Percentiles rank a stretch among this genome's conserved stretches.
Conservation (phyloP, 2,888 invertebrate genomes). For the Pachliopta kotzebuea region DNA sequence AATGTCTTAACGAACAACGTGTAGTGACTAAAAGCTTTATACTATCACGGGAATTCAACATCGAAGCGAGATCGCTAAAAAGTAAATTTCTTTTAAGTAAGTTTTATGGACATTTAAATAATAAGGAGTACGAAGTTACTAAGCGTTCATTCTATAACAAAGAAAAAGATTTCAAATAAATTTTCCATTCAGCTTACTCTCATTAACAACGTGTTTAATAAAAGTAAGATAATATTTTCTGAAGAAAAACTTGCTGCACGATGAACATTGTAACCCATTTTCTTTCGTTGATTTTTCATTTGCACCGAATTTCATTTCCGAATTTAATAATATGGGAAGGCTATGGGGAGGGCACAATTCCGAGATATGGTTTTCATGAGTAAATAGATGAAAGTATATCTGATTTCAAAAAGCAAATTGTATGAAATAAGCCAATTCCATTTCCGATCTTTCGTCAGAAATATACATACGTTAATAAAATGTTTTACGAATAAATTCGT, state of each 20-base stretch:
- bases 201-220: background rate
- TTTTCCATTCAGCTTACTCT: background rate
- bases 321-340: conserved; percentile 24
- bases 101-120: background rate
- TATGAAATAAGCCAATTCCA: background rate
- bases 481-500: too few relatives aligned
- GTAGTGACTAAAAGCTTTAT: too few relatives aligned
- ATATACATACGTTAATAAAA: background rate
- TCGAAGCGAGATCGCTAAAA: background rate
- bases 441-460: background rate
- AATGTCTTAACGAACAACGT: too few relatives aligned
- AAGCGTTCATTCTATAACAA: background rate
- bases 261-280: background rate
- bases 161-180: background rate
- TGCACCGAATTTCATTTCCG: conserved; percentile 11
- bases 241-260: background rate
- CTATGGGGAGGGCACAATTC: conserved; percentile 19
- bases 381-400: conserved; percentile 22
- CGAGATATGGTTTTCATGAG: conserved; percentile 17
- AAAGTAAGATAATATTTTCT: background rate
- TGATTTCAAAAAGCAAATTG: conserved; percentile 12
- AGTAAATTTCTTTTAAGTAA: background rate
- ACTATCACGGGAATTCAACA: background rate
- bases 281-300: conserved; percentile 15
- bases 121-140: background rate